These are phyloP conservation scores for Oreortyx pictus DNA, from an alignment of 2,797 vertebrate species.

Conservation along the genomic window DNA sequence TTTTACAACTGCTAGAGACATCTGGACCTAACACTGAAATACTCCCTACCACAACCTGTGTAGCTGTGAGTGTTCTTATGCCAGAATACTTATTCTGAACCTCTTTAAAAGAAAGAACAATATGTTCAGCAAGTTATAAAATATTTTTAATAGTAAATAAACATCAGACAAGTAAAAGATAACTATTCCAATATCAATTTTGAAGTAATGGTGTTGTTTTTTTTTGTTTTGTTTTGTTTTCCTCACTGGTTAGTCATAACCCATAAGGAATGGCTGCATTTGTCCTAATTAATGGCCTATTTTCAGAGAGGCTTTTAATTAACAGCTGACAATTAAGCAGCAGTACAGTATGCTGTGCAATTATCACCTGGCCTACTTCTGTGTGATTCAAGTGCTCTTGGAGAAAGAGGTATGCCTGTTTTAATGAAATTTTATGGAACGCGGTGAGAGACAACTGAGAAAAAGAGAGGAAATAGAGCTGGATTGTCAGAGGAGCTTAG, in stretches of 20 bases:
- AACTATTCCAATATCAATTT: neutral
- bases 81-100: conserved; percentile 22
- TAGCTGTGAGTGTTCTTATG: neutral
- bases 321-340: conserved; percentile 55
- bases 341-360: neutral
- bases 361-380: conserved; percentile 63
- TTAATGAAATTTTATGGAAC: neutral
- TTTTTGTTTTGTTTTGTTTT: neutral
- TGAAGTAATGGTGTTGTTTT: neutral
- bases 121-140: neutral
- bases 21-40: conserved; percentile 35
- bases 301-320: conserved; percentile 62
- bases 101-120: conserved; percentile 25
- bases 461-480: neutral
- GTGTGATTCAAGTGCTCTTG: conserved; percentile 29
- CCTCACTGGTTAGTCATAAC: neutral
- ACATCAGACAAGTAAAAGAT: neutral
- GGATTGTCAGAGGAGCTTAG: neutral
- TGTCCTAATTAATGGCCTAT: conserved; percentile 59
- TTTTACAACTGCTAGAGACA: conserved; percentile 50
- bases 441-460: neutral
- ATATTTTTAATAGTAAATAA: neutral
- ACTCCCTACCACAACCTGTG: conserved; percentile 3
- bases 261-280: neutral
- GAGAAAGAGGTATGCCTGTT: neutral